Percentiles rank a stretch among this genome's conserved stretches.
phyloP scores from a whole-genome alignment of 2,888 invertebrate genomes.

The Tetragnatha montana region DNA sequence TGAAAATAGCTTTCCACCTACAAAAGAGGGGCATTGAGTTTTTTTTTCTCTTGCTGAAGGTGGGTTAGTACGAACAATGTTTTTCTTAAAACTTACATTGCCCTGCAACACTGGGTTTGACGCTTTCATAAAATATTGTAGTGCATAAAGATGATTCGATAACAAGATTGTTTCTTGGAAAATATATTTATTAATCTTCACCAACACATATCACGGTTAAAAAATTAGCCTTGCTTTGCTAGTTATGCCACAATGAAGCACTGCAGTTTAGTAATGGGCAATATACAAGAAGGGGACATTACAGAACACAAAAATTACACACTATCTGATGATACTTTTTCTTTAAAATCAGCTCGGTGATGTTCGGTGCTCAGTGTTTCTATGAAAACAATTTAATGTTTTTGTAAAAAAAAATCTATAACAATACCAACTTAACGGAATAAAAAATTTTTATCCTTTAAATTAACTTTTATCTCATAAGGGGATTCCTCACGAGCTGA shows the following conservation, averaged over 20 bases:
- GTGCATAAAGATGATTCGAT: too few relatives aligned
- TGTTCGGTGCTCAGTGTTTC: too few relatives aligned
- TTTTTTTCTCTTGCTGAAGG: too few relatives aligned
- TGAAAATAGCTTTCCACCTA: neutral
- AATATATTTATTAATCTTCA: conserved; percentile 18
- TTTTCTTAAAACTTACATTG: too few relatives aligned
- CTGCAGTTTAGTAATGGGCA: conserved; percentile 10
- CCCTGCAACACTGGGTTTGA: too few relatives aligned
- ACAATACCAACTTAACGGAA: too few relatives aligned
- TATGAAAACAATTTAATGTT: too few relatives aligned
- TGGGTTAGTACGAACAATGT: too few relatives aligned
- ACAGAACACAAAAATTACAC: conserved; percentile 9
- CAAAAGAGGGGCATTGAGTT: neutral
- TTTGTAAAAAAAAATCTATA: too few relatives aligned
- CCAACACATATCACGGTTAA: conserved; percentile 49
- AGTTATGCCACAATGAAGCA: conserved; percentile 9
- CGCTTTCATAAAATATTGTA: too few relatives aligned
- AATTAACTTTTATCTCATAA: too few relatives aligned
- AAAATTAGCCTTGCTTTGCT: conserved; percentile 19
- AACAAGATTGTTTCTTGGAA: neutral
- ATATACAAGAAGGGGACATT: neutral
- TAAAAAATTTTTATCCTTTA: too few relatives aligned
- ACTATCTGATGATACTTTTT: neutral
- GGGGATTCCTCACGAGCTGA: conserved; percentile 60
- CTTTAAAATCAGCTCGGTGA: neutral